Percentiles rank a stretch among this genome's conserved stretches.
Evolutionary conservation across 2,113 vertebrate species (phyloP).

Genomic region (Anoplopoma fimbria): DNA sequence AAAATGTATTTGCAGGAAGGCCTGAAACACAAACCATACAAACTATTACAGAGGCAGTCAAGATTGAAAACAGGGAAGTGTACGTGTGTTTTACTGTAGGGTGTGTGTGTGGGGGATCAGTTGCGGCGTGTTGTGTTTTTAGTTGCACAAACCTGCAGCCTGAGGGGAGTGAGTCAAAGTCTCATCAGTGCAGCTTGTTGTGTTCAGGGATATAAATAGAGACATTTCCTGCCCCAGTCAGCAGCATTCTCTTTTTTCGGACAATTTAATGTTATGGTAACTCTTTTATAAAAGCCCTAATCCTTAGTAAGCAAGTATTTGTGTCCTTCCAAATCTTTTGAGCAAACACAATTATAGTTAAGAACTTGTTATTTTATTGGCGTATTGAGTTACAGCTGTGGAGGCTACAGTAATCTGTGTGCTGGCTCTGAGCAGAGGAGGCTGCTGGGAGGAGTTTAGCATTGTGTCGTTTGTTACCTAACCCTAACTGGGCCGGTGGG

Average conservation of each 20-base stretch:
- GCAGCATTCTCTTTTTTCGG: not conserved
- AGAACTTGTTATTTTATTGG: not conserved
- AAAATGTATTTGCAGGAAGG: not conserved
- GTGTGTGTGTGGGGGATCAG: not conserved
- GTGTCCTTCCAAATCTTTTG: not conserved
- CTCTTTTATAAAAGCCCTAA: not conserved
- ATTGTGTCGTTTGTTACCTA: slow-evolving; percentile 41
- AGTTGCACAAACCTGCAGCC: slow-evolving; percentile 4
- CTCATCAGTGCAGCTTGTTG: slow-evolving; percentile 10
- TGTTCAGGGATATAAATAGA: slow-evolving; percentile 3
- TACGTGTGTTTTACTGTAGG: not conserved
- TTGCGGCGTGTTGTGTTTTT: slow-evolving; percentile 5
- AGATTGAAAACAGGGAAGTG: not conserved
- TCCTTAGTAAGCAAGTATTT: not conserved
- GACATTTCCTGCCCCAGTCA: not conserved
- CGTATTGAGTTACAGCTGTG: not conserved
- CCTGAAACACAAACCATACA: not conserved
- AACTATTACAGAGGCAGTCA: not conserved
- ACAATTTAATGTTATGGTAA: not conserved
- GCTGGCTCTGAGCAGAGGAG: slow-evolving; percentile 14
- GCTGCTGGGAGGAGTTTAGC: not conserved
- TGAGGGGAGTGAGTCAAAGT: slow-evolving; percentile 21
- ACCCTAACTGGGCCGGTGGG: slow-evolving; percentile 13
- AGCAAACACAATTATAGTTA: not conserved
- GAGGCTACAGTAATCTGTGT: not conserved